Evolutionary conservation across 2,113 vertebrate species (phyloP), one percentile per base, ranked within the genome.

Genomic region (Entosphenus tridentatus): DNA sequence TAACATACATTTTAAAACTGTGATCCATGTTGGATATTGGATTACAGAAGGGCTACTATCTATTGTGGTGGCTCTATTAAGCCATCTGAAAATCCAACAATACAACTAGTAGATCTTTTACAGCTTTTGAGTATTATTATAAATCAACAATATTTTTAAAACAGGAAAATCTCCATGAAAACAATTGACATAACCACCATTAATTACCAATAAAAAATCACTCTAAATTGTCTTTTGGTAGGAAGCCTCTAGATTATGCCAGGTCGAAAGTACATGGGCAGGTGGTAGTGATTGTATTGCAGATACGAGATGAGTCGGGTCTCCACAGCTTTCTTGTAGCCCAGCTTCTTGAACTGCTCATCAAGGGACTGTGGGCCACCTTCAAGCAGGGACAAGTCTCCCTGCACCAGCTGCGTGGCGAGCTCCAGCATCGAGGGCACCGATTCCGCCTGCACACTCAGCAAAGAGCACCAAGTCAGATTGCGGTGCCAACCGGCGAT

Each of bases 181-280:
- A 39, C 39, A 39, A 39, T 39, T 39, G 39, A 39, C 39, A 39
- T 39, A 39, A 39, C 39, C 39, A 39, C 39, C 39, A 39, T 39
- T 39, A 39, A 39, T 39, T 39, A 39, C 39, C 39, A 39, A 39
- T 39, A 3, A 39, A 39, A 39, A 1, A 39, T 39, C 39, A 39
- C 39, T 39, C 6, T 7, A 39, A 39, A 39, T 39, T 39, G 39
- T 39, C 39, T 39, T 39, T 39, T 39, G 39, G 39, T 39, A 39
- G 39, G 5, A 39, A 39, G 39, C 5, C 39, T 3, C 72, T 83
- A 82, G 5, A 81, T 72, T 69, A 78, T 76, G 69, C 77, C 79
- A 2, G 80, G 80, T 73, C 74, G 76, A 1, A 80, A 78, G 56
- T 84, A 95, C 89, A 90, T 85, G 71, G 87, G 84, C 74, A 95